These are phyloP conservation scores for Melanotaenia maccullochi DNA, from an alignment of 2,797 vertebrate species.

Conservation along the genomic window DNA sequence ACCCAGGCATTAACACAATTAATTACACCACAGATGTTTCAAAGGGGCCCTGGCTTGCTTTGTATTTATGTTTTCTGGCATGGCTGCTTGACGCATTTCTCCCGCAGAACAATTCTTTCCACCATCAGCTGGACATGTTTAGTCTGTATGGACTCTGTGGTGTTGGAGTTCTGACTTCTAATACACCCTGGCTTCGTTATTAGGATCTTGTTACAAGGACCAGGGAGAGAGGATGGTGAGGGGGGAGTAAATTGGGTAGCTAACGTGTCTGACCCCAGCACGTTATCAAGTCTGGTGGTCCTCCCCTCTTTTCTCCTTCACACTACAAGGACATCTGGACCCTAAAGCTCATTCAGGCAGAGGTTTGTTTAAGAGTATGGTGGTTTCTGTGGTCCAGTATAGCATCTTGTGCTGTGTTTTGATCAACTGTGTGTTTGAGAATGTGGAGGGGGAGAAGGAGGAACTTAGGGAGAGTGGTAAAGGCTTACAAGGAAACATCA, in stretches of 20 bases:
- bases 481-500: constrained; percentile 74
- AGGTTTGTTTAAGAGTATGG: constrained; percentile 65
- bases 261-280: constrained; percentile 74
- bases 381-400: constrained; percentile 67
- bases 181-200: constrained; percentile 76
- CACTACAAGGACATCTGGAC: constrained; percentile 68
- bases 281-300: constrained; percentile 82
- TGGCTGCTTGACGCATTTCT: constrained; percentile 74
- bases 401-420: constrained; percentile 64
- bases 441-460: constrained; percentile 52
- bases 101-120: constrained; percentile 84
- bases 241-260: constrained; percentile 65
- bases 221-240: constrained; percentile 51
- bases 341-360: constrained; percentile 49
- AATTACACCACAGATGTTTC: constrained; percentile 84
- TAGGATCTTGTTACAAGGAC: constrained; percentile 78
- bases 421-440: constrained; percentile 76
- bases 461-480: constrained; percentile 59
- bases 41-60: constrained; percentile 75
- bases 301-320: constrained; percentile 49
- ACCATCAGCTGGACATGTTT: constrained; percentile 90
- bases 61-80: constrained; percentile 87
- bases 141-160: constrained; percentile 87
- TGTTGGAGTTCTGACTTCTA: constrained; percentile 76
- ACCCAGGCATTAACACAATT: constrained; percentile 79